Evolutionary conservation across 2,113 vertebrate species (phyloP).

Genomic region (Holacanthus passer): DNA sequence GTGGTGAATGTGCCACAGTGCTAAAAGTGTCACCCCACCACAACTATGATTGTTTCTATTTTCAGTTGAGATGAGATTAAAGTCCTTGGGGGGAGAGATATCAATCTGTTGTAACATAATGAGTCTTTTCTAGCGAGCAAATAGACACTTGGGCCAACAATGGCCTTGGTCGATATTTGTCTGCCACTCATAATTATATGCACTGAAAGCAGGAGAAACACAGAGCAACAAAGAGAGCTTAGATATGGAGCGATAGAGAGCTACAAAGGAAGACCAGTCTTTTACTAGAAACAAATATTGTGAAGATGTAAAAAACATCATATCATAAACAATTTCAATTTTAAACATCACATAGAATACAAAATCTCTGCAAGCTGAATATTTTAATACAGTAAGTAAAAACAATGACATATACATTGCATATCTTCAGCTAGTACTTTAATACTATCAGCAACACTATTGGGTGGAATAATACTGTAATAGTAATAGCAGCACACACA

Average conservation of each 20-base stretch:
- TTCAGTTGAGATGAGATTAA: slow-evolving; percentile 70
- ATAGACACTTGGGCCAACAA: slow-evolving; percentile 69
- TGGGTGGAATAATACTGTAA: slow-evolving; percentile 54
- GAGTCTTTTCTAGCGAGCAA: slow-evolving; percentile 67
- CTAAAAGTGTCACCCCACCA: slow-evolving; percentile 23
- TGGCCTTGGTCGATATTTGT: slow-evolving; percentile 58
- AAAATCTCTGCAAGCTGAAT: not conserved
- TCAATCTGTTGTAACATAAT: slow-evolving; percentile 71
- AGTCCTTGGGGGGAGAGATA: slow-evolving; percentile 61
- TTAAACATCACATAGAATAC: not conserved
- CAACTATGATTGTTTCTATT: slow-evolving; percentile 68
- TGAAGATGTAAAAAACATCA: not conserved
- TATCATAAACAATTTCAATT: slow-evolving; percentile 23
- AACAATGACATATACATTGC: slow-evolving; percentile 6
- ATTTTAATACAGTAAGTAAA: not conserved
- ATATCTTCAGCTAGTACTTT: slow-evolving; percentile 30
- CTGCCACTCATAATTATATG: slow-evolving; percentile 57
- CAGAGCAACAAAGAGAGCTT: not conserved
- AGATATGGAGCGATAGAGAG: not conserved
- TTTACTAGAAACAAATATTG: slow-evolving; percentile 11
- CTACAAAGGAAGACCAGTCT: not conserved
- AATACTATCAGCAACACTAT: slow-evolving; percentile 42
- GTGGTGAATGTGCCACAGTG: not conserved
- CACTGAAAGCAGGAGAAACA: slow-evolving; percentile 21
- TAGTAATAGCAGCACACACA: slow-evolving; percentile 13